Percentiles rank a stretch among this genome's conserved stretches.
Conservation (phyloP, 1,140 invertebrate species). For the Trichonephila clavipes region DNA sequence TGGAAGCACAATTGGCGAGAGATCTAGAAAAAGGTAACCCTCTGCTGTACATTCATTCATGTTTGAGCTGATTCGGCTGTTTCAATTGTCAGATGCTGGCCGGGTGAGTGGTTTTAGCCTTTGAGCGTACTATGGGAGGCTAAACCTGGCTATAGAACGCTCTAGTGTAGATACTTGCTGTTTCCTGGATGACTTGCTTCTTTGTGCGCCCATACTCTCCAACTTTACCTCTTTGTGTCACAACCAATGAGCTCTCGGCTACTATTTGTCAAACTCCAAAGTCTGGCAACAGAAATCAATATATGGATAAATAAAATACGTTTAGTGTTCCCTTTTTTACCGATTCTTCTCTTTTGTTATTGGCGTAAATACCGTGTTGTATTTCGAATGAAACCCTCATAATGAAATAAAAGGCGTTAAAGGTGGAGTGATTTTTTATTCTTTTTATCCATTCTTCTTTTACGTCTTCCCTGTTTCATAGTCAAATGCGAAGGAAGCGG, state of each 20-base stretch:
- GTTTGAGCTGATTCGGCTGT: conserved; percentile 59
- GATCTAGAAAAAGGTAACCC: conserved; percentile 33
- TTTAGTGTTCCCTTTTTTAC: not conserved
- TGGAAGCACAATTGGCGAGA: not conserved
- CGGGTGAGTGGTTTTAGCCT: conserved; percentile 67
- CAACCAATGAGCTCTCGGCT: conserved; percentile 53
- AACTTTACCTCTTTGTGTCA: conserved; percentile 51
- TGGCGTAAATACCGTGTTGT: conserved; percentile 57
- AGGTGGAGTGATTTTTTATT: conserved; percentile 7
- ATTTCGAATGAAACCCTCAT: conserved; percentile 43
- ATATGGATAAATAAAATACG: conserved; percentile 71
- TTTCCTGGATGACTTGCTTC: conserved; percentile 71
- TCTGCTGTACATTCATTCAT: conserved; percentile 9
- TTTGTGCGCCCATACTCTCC: conserved; percentile 60
- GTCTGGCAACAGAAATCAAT: conserved; percentile 68
- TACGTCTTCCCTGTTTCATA: not conserved
- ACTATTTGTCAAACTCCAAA: conserved; percentile 61
- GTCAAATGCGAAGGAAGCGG: not conserved
- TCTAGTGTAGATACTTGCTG: conserved; percentile 66
- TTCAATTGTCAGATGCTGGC: conserved; percentile 62
- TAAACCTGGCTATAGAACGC: conserved; percentile 14
- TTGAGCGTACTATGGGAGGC: conserved; percentile 48
- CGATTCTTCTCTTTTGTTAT: conserved; percentile 22
- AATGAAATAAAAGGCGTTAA: conserved; percentile 68
- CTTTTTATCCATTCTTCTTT: conserved; percentile 22